Percentiles rank a stretch among this genome's conserved stretches.
Conservation (phyloP, 92 coral and sea anemone species). For the Ricordea florida region DNA sequence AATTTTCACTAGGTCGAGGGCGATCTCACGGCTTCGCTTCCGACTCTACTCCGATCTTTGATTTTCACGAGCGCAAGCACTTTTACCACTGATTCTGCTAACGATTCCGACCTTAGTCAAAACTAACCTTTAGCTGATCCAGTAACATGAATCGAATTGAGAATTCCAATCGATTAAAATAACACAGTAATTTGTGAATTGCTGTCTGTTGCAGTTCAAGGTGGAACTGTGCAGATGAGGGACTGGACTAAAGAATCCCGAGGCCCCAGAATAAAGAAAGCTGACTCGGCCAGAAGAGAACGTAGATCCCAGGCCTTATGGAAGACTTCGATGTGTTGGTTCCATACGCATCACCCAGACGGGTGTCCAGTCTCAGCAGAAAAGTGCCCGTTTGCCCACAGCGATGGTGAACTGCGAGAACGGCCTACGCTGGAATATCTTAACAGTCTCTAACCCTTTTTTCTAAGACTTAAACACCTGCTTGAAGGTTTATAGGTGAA, state of each 20-base stretch:
- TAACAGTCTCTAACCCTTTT: constrained; percentile 31
- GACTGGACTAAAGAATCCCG: constrained; percentile 83
- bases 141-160: no score
- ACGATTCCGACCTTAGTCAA: no score
- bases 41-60: no score
- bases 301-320: constrained; percentile 65
- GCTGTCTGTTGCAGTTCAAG: constrained; percentile 58
- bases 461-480: no score
- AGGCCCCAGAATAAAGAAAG: constrained; percentile 59
- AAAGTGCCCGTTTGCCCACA: constrained; percentile 84
- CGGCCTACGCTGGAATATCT: constrained; percentile 66
- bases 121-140: no score
- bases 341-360: constrained; percentile 81
- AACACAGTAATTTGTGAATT: no score
- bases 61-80: no score
- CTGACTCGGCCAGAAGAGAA: constrained; percentile 55
- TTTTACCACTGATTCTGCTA: no score
- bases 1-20: no score
- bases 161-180: no score
- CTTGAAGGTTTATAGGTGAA: no score
- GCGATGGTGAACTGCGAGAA: constrained; percentile 59
- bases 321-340: constrained; percentile 93
- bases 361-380: constrained; percentile 77
- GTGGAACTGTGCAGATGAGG: constrained; percentile 82
- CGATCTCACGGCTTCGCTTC: no score